Percentiles rank a stretch among this genome's conserved stretches.
phyloP scores from a whole-genome alignment of 2,113 vertebrate genomes.

The Gorsachius goisagi region DNA sequence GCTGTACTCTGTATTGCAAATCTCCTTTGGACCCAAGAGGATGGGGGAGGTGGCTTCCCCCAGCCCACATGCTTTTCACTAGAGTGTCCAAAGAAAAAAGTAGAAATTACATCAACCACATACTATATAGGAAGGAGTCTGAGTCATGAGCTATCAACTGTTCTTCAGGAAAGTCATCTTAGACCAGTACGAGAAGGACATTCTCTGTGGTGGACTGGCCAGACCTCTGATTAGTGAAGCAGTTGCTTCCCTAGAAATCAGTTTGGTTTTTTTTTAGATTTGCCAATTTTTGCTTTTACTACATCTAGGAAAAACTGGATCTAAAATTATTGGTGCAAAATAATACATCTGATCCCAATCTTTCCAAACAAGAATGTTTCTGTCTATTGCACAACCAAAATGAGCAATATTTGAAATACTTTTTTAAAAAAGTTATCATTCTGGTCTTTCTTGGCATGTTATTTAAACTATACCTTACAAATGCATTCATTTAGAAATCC shows the following conservation, averaged over 20 bases:
- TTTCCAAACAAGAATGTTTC: neutral
- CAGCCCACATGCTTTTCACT: neutral
- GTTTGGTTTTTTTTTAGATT: neutral
- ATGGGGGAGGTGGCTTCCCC: neutral
- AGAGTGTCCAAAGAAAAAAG: neutral
- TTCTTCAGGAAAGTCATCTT: neutral
- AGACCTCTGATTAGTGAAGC: neutral
- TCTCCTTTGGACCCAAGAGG: neutral
- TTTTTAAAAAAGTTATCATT: neutral
- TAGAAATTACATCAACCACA: neutral
- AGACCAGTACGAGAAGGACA: neutral
- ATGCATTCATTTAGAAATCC: slow-evolving; percentile 27
- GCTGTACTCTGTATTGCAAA: neutral
- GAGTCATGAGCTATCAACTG: neutral
- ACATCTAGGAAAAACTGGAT: neutral
- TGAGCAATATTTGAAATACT: neutral
- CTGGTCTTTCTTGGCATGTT: neutral
- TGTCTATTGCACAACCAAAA: neutral
- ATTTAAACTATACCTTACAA: slow-evolving; percentile 1
- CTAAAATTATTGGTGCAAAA: neutral
- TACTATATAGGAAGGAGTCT: neutral
- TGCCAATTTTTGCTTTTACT: neutral
- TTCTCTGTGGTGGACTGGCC: neutral
- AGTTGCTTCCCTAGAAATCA: neutral
- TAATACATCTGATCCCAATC: neutral